Evolutionary conservation across 2,797 vertebrate genomes (phyloP).

Genomic region (Remorina albescens): DNA sequence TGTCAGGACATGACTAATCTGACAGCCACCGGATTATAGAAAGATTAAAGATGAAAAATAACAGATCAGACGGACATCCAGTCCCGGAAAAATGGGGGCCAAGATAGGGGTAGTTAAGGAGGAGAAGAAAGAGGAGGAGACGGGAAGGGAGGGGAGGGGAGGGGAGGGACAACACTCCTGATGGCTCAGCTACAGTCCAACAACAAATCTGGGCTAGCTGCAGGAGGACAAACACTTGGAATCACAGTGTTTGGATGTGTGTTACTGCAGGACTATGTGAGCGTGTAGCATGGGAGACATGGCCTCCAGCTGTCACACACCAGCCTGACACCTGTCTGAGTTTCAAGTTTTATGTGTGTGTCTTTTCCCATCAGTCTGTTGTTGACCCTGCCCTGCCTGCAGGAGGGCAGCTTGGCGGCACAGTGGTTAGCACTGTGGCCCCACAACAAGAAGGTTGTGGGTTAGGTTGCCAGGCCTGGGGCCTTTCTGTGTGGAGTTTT

Average conservation of each 20-base stretch:
- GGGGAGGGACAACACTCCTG: constrained; percentile 64
- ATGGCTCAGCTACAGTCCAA: constrained; percentile 56
- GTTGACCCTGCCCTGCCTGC: background rate
- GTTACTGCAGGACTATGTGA: constrained; percentile 6
- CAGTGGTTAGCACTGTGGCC: too few species aligned
- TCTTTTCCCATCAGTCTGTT: background rate
- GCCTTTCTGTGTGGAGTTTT: too few species aligned
- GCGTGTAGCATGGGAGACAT: background rate
- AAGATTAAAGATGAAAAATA: constrained; percentile 50
- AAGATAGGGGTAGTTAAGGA: background rate
- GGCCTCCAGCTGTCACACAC: background rate
- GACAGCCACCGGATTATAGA: constrained; percentile 55
- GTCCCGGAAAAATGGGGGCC: constrained; percentile 46
- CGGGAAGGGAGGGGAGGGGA: constrained; percentile 2
- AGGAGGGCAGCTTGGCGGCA: too few species aligned
- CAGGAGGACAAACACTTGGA: constrained; percentile 30
- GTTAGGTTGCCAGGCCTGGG: too few species aligned
- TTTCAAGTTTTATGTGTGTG: background rate
- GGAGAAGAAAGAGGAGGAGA: background rate
- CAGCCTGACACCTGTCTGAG: background rate
- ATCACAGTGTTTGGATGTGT: constrained; percentile 18
- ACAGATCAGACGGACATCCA: constrained; percentile 1
- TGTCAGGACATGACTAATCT: constrained; percentile 64
- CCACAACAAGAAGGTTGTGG: too few species aligned
- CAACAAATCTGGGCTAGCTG: constrained; percentile 59